Percentiles rank a stretch among this genome's conserved stretches.
phyloP scores from a whole-genome alignment of 2,113 vertebrate genomes.

The Pterocles burchelli region DNA sequence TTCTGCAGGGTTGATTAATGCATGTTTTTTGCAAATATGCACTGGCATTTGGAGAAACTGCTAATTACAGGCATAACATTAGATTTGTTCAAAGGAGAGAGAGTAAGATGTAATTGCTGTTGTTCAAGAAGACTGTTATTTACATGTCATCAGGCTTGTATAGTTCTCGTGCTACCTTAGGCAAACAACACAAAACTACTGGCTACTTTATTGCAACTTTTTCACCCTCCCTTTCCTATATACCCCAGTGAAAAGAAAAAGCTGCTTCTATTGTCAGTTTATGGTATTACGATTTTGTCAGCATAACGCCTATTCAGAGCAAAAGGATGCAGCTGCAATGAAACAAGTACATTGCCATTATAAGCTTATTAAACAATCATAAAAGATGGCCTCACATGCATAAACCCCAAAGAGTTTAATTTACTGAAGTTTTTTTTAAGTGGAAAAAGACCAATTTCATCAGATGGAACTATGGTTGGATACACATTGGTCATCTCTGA shows the following conservation, averaged over 20 bases:
- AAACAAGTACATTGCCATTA: not conserved
- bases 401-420: not conserved
- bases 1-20: not conserved
- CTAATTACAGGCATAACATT: not conserved
- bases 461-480: not conserved
- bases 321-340: not conserved
- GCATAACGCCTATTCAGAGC: not conserved
- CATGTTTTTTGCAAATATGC: not conserved
- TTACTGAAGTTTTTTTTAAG: not conserved
- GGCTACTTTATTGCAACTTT: not conserved
- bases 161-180: not conserved
- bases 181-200: not conserved
- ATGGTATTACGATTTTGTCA: not conserved
- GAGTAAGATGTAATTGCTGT: not conserved
- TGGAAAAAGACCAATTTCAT: not conserved
- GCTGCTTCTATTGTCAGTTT: not conserved
- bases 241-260: not conserved
- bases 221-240: not conserved
- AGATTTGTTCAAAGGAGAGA: not conserved
- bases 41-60: not conserved
- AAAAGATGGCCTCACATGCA: not conserved
- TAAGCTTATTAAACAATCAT: not conserved
- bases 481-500: not conserved
- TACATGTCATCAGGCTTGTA: not conserved
- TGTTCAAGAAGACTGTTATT: not conserved